Conservation (phyloP, 1,140 invertebrate genomes). For the Danaus plexippus region DNA sequence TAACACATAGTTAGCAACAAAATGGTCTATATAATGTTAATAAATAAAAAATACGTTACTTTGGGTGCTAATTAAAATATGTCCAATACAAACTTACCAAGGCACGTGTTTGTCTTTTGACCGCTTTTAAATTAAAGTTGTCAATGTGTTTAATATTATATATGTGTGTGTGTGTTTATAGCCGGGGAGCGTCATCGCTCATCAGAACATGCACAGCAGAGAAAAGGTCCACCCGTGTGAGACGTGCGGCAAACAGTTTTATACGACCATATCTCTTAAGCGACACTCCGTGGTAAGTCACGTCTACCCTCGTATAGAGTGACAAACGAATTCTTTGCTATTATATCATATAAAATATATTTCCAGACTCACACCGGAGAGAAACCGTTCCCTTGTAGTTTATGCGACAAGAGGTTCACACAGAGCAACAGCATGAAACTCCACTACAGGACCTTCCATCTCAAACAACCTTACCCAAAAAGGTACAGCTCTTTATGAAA, state of each 20-base stretch:
- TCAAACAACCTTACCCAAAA: slow-evolving; percentile 58
- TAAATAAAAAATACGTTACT: too few species aligned
- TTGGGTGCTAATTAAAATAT: too few species aligned
- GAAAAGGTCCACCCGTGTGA: slow-evolving; percentile 77
- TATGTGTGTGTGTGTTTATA: slow-evolving; percentile 22
- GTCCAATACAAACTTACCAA: too few species aligned
- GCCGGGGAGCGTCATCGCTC: slow-evolving; percentile 70
- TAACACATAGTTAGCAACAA: too few species aligned
- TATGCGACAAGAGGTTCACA: slow-evolving; percentile 92
- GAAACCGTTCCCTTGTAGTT: slow-evolving; percentile 90
- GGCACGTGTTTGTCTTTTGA: too few species aligned
- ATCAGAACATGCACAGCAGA: slow-evolving; percentile 76
- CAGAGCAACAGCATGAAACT: slow-evolving; percentile 96
- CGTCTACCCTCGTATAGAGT: too few species aligned
- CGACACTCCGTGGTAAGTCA: slow-evolving; percentile 42
- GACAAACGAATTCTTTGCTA: background rate
- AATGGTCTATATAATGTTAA: too few species aligned
- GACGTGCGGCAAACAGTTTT: slow-evolving; percentile 61
- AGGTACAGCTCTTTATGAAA: slow-evolving; percentile 27
- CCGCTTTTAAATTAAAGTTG: background rate
- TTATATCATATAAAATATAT: background rate
- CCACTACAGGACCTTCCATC: slow-evolving; percentile 73
- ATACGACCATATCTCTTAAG: slow-evolving; percentile 39
- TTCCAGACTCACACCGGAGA: slow-evolving; percentile 92
- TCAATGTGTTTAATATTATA: slow-evolving; percentile 1